A percentile compares a stretch with the other conserved stretches of the same genome.
These are phyloP conservation scores for Ophioninae sp. DNA, from an alignment of 2,888 invertebrate genomes.

Conservation along the genomic window DNA sequence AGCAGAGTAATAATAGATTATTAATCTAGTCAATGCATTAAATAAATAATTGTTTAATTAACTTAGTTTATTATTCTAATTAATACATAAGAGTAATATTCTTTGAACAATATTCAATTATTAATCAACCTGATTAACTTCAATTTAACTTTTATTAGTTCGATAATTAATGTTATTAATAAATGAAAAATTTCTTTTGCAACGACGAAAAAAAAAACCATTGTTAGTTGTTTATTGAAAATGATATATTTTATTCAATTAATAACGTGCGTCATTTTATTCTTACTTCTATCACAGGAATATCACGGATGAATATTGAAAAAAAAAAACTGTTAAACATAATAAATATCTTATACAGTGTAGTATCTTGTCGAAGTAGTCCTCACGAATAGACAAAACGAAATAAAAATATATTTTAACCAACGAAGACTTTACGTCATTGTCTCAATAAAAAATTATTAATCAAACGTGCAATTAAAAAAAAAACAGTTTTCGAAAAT, in stretches of 20 bases:
- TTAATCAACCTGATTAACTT: too few species aligned
- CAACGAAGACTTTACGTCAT: slow-evolving; percentile 14
- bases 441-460: slow-evolving; percentile 21
- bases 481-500: slow-evolving; percentile 15
- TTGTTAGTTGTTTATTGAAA: slow-evolving; percentile 36
- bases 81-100: too few species aligned
- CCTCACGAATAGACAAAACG: slow-evolving; percentile 30
- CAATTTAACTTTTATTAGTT: too few species aligned
- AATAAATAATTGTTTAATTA: too few species aligned
- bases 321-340: slow-evolving; percentile 46
- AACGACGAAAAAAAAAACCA: neutral
- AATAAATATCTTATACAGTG: slow-evolving; percentile 52
- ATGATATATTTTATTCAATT: slow-evolving; percentile 58
- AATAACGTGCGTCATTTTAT: slow-evolving; percentile 61
- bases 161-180: neutral
- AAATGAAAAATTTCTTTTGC: neutral
- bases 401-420: slow-evolving; percentile 27
- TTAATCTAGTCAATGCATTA: too few species aligned
- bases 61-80: too few species aligned
- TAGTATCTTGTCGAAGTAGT: slow-evolving; percentile 38
- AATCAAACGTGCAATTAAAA: slow-evolving; percentile 16
- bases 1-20: too few species aligned
- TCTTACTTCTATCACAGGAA: slow-evolving; percentile 70
- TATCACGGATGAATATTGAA: slow-evolving; percentile 67
- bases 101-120: too few species aligned